Evolutionary conservation across 2,113 vertebrate genomes (phyloP).

Genomic region (Melanerpes formicivorus): DNA sequence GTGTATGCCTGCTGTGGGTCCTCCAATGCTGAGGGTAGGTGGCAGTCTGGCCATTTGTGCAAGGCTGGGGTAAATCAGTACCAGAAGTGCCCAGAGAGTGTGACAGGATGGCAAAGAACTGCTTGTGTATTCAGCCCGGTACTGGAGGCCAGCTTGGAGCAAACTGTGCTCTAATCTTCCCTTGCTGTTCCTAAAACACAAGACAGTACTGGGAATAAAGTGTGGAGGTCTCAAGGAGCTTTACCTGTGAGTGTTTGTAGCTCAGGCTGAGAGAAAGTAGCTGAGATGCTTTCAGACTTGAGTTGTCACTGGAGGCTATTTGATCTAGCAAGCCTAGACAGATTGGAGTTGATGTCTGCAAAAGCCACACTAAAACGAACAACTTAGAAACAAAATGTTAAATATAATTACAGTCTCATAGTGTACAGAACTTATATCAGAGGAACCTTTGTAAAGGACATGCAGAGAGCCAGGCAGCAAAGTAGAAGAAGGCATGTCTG

Average conservation of each 20-base stretch:
- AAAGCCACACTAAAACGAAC: neutral
- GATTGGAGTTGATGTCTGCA: neutral
- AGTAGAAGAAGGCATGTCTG: neutral
- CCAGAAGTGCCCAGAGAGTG: neutral
- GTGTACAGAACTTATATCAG: neutral
- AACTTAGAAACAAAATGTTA: neutral
- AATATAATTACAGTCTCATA: neutral
- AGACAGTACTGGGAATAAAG: neutral
- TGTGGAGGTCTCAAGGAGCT: neutral
- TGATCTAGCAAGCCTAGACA: neutral
- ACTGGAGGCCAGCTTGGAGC: neutral
- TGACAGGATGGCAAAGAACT: neutral
- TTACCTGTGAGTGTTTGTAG: neutral
- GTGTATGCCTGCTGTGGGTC: accelerated
- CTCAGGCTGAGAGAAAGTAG: neutral
- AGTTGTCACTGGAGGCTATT: neutral
- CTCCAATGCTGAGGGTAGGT: neutral
- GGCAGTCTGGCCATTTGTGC: neutral
- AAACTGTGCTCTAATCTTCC: neutral
- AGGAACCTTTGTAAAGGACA: neutral
- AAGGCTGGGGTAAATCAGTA: neutral
- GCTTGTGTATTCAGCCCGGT: neutral
- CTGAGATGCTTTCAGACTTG: neutral
- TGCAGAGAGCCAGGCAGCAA: neutral
- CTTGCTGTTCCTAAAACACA: neutral